phyloP scores from a whole-genome alignment of 2,888 invertebrate genomes.

The Noctua fimbriata region DNA sequence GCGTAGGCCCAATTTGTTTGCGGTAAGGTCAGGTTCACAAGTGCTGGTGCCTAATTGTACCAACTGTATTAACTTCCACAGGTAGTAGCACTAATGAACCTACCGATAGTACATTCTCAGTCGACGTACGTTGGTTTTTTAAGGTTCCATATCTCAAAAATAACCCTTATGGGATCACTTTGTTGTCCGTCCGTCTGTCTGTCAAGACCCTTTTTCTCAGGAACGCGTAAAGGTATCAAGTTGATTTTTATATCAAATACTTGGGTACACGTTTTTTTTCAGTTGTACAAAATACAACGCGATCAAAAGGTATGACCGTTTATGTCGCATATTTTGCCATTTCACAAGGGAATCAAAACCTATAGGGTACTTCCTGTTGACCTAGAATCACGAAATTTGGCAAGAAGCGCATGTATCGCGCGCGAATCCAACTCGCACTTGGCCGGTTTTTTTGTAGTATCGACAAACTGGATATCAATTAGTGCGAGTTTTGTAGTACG shows the following conservation, averaged over 20 bases:
- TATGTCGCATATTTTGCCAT: too few species aligned
- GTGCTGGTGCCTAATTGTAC: constrained; percentile 70
- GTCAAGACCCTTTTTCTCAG: not conserved
- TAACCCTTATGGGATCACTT: not conserved
- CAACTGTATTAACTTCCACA: constrained; percentile 73
- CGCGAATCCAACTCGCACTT: not conserved
- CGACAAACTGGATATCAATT: constrained; percentile 35
- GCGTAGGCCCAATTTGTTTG: constrained; percentile 73
- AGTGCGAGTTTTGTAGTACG: constrained; percentile 20
- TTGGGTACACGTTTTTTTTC: not conserved
- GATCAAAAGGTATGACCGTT: not conserved
- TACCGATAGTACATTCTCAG: constrained; percentile 48
- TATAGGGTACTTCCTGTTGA: not conserved
- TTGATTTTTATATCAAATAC: too few species aligned
- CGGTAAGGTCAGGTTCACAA: constrained; percentile 70
- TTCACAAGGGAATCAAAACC: not conserved
- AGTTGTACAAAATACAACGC: not conserved
- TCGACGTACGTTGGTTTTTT: constrained; percentile 11
- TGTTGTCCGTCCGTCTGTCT: not conserved
- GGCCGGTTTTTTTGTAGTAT: not conserved
- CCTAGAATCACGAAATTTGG: not conserved
- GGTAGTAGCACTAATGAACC: constrained; percentile 66
- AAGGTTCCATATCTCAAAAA: not conserved
- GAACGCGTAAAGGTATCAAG: not conserved
- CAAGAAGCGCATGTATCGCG: too few species aligned